Evolutionary conservation across 92 coral and sea anemone genomes (phyloP).

Genomic region (Porites lobata): DNA sequence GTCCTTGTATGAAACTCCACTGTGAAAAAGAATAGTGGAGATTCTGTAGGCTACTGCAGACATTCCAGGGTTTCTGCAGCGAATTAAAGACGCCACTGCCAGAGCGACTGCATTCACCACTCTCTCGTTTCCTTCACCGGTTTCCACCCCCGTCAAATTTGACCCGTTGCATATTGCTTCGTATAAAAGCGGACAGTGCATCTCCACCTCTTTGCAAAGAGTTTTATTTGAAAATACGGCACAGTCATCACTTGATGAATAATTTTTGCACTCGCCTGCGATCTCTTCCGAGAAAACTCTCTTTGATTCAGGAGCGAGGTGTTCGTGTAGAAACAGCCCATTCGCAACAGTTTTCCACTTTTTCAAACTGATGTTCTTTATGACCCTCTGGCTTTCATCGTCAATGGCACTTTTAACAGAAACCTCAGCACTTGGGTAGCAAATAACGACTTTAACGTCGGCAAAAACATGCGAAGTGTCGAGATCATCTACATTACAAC

Average conservation of each 20-base stretch:
- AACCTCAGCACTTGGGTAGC: conserved; percentile 46
- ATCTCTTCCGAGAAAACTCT: conserved; percentile 5
- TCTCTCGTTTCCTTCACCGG: background rate
- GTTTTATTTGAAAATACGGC: background rate
- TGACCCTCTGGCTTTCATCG: conserved; percentile 17
- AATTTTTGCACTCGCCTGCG: conserved; percentile 25
- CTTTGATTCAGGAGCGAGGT: conserved; percentile 33
- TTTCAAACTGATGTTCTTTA: conserved; percentile 34
- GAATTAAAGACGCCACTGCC: conserved; percentile 43
- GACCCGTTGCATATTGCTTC: background rate
- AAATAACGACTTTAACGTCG: conserved; percentile 37
- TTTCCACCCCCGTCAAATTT: background rate
- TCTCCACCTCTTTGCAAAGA: background rate
- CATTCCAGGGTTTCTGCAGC: conserved; percentile 44
- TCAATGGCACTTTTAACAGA: conserved; percentile 38
- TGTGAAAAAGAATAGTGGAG: conserved; percentile 56
- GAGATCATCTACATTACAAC: too few relatives aligned
- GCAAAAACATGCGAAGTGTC: too few relatives aligned
- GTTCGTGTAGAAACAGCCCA: conserved; percentile 34
- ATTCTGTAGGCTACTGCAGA: conserved; percentile 58
- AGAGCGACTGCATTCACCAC: conserved; percentile 31
- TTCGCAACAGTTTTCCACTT: conserved; percentile 53
- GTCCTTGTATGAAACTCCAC: conserved; percentile 47
- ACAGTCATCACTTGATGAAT: background rate
- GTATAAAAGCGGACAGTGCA: background rate